phyloP scores from a whole-genome alignment of 2,888 invertebrate genomes.

The Mactromeris polynyma region DNA sequence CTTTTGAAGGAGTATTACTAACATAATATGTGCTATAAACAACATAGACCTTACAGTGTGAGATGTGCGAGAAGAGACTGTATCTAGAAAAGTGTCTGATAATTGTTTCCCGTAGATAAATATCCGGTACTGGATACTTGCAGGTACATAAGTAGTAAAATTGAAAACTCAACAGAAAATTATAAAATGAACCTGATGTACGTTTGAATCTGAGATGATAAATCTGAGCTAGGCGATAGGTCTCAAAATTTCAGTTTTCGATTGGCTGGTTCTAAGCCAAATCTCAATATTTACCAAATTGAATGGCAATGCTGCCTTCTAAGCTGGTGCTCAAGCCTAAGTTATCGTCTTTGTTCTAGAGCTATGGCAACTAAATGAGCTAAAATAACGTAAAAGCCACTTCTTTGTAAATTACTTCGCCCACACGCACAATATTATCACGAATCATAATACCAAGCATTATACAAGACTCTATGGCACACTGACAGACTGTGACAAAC shows the following conservation, averaged over 20 bases:
- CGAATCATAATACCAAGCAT: conserved; percentile 90
- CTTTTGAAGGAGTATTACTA: conserved; percentile 91
- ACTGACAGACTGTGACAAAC: no score
- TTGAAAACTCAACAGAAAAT: conserved; percentile 63
- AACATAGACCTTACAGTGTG: conserved; percentile 90
- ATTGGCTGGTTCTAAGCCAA: no score
- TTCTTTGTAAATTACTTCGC: conserved; percentile 73
- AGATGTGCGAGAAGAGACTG: conserved; percentile 89
- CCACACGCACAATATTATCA: conserved; percentile 88
- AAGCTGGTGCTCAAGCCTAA: no score
- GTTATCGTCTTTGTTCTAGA: no score
- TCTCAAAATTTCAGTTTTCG: no score
- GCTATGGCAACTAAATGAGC: no score
- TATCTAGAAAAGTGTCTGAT: conserved; percentile 93
- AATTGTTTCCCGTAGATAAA: conserved; percentile 90
- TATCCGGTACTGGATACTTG: conserved; percentile 91
- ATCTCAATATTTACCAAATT: no score
- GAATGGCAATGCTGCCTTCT: no score
- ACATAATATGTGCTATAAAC: conserved; percentile 90
- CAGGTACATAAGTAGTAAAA: conserved; percentile 90
- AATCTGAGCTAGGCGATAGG: no score
- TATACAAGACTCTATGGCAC: conserved; percentile 90
- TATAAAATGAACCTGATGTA: background rate
- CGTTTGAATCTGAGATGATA: no score
- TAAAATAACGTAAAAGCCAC: conserved; percentile 90